Conservation (phyloP, 2,888 invertebrate genomes). For the Brenthis hecate region DNA sequence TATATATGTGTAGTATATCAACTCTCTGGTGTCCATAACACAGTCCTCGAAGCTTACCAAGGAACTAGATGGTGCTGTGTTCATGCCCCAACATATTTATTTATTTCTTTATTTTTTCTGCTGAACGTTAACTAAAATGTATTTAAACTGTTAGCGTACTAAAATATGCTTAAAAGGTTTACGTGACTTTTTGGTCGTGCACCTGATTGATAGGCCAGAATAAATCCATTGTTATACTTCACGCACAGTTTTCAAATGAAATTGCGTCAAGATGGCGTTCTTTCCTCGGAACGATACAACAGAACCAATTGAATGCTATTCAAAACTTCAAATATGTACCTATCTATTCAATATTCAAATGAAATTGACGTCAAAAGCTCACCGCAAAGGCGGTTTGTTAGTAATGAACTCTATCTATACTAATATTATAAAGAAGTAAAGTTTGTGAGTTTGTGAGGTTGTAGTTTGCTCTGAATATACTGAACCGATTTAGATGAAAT, state of each 20-base stretch:
- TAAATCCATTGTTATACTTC: slow-evolving; percentile 21
- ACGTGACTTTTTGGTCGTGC: slow-evolving; percentile 18
- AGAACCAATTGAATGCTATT: slow-evolving; percentile 33
- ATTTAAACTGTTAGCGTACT: too few species aligned
- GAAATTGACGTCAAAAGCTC: slow-evolving; percentile 37
- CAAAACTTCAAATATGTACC: slow-evolving; percentile 25
- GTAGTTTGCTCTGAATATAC: too few species aligned
- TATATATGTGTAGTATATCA: too few species aligned
- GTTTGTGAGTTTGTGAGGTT: too few species aligned
- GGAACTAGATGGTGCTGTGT: too few species aligned
- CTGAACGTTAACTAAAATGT: too few species aligned
- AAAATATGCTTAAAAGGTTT: neutral
- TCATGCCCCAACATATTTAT: too few species aligned
- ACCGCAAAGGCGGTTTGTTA: neutral
- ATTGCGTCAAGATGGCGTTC: slow-evolving; percentile 23
- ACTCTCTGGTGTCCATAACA: too few species aligned
- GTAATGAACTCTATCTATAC: neutral
- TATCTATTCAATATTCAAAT: slow-evolving; percentile 31
- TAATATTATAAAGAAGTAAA: too few species aligned
- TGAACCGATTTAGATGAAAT: too few species aligned
- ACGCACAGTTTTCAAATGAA: slow-evolving; percentile 22
- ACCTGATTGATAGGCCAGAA: slow-evolving; percentile 7
- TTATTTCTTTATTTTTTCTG: too few species aligned
- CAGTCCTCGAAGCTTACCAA: too few species aligned
- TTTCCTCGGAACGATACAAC: slow-evolving; percentile 13